Base-by-base conservation (phyloP, 1,140 invertebrate genomes). In the Drosophila quadrilineata region DNA sequence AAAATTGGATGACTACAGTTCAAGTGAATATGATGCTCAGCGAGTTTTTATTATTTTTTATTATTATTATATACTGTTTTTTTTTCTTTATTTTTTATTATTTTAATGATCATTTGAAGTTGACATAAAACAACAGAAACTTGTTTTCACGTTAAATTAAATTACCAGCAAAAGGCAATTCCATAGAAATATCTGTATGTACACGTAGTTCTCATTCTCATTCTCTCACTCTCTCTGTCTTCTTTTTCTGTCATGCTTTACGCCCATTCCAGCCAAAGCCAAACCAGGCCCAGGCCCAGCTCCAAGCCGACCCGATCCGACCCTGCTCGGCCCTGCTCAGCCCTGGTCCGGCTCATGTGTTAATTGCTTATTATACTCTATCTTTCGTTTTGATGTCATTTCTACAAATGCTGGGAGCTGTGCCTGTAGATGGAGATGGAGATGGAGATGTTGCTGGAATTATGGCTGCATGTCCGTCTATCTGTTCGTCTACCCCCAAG, bases 361-460 rank as follows among this genome's bases (percentile, higher is more conserved):
- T 84, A 84, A 84, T 84, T 84, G 77, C 77, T 84, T 84, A 84
- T 84, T 85, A 84, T 84, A n/a, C n/a, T n/a, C n/a, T n/a, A 84
- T 84, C 79, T 84, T 65, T 84, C 70, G 71, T 84, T 77, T 84
- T 60, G 29, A 77, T 84, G 73, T 75, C 76, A 80, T 66, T 67
- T 68, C 52, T 71, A 71, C 72, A 68, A n/a, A 64, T 56, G 45
- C 43, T 57, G 41, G 46, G n/a, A n/a, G 46, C 36, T 48, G 63
- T 71, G 60, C 54, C 36, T 57, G 52, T 17, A 35, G 24, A 31
- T 50, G 49, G 40, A 67, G 31, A 22, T 48, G 26, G 26, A 26
- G 19, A 21, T 46, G 22, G 35, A 36, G 35, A 17, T 36, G 45
- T 19, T 6, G 24, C 28, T 21, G 19, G 29, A 43, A 41, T 56